Evolutionary conservation across 2,797 vertebrate species (phyloP), one percentile per base, ranked within the genome.

Genomic region (Sebastes miniatus): DNA sequence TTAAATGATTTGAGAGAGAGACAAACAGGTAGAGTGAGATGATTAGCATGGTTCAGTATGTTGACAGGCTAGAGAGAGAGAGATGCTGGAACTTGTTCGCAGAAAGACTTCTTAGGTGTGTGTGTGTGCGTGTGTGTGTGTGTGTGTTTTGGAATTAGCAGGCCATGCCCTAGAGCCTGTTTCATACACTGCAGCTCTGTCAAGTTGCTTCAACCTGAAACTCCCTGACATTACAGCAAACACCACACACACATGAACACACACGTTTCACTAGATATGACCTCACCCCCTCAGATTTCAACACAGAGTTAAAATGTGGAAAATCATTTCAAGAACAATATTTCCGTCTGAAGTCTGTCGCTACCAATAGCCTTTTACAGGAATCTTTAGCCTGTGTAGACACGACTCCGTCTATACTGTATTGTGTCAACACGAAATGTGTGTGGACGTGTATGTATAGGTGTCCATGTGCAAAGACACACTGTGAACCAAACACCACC

Each of bases 311-410:
- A 56, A 83, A 89, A 83, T 54, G 77, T 75, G 36, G 43, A 47
- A 80, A 86, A 88, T 84, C 56, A 57, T 88, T 84, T 90, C 63
- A 68, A 80, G 83, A 86, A 67, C 72, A 54, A 77, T 67, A 66
- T 94, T 92, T 92, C 86, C 76, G 93, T 90, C 94, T 92, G 87
- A 91, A 94, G 91, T 89, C 87, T 95, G 78, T 96, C 95, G 93
- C 95, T 94, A 92, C 95, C 76, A 92, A 91, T 95, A 58, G 87
- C 91, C 73, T 73, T 76, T 76, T 65, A 95, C 95, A 97, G 96
- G 96, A 96, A 97, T 97, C 89, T 95, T 93, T 86, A 95, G 95
- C 97, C 95, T 97, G 96, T 95, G 95, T 94, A 95, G 96, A 96
- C 97, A 97, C 96, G 96, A 96, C 96, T 93, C 90, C 83, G 94